Percentiles rank a stretch among this genome's conserved stretches.
Evolutionary conservation across 2,797 vertebrate species (phyloP).

Genomic region (Anguilla megastoma): DNA sequence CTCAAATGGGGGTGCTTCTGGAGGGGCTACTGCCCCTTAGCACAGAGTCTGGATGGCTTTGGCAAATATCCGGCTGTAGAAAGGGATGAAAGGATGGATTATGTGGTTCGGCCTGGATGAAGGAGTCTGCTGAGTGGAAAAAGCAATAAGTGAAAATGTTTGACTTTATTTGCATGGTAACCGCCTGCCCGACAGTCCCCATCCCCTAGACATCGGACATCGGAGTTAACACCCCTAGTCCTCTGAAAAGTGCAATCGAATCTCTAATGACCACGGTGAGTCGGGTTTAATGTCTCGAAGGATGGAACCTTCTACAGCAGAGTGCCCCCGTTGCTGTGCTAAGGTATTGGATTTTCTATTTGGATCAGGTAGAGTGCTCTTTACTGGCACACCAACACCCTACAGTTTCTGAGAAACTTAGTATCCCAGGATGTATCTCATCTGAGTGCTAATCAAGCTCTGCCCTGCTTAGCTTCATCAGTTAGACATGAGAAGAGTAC

Average conservation of each 20-base stretch:
- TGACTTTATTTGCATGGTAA: neutral
- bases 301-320: neutral
- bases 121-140: neutral
- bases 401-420: neutral
- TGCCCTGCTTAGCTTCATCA: neutral
- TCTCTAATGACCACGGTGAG: neutral
- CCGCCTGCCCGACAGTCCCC: neutral
- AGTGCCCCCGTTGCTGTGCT: neutral
- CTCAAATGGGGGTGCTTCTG: neutral
- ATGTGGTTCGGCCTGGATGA: neutral
- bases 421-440: neutral
- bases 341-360: neutral
- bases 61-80: neutral
- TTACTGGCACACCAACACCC: neutral
- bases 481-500: neutral
- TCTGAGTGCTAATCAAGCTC: neutral
- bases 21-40: neutral
- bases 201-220: neutral
- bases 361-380: neutral
- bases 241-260: neutral
- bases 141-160: neutral
- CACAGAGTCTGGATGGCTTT: neutral
- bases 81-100: neutral
- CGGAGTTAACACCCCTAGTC: neutral
- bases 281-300: slow-evolving; percentile 1